These are phyloP conservation scores for Xylocopa sonorina DNA, from an alignment of 1,140 invertebrate genomes.

Conservation along the genomic window DNA sequence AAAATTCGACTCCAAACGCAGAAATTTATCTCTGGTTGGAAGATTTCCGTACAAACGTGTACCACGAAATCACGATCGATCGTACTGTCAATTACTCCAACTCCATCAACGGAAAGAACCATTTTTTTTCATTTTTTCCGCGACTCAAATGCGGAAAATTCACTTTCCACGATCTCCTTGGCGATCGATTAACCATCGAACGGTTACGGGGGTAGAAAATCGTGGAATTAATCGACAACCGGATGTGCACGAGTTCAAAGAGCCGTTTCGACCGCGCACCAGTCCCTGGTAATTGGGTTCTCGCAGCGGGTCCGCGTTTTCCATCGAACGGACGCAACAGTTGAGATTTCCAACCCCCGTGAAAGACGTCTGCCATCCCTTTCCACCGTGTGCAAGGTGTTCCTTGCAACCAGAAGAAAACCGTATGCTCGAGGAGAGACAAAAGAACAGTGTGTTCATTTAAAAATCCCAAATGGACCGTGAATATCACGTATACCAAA, in stretches of 20 bases:
- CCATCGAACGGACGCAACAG: slow-evolving; percentile 30
- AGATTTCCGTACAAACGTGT: too few relatives aligned
- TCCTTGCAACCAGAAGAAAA: too few relatives aligned
- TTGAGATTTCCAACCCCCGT: slow-evolving; percentile 4
- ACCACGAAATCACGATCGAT: too few relatives aligned
- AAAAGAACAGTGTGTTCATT: too few relatives aligned
- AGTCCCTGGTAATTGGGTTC: slow-evolving; percentile 29
- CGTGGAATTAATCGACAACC: slow-evolving; percentile 24
- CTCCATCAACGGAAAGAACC: background rate
- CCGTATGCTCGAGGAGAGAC: too few relatives aligned
- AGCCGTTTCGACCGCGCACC: background rate
- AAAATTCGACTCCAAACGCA: too few relatives aligned
- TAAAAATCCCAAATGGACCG: too few relatives aligned
- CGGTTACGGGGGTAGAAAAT: background rate
- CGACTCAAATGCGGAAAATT: background rate
- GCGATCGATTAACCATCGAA: slow-evolving; percentile 25
- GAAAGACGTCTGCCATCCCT: background rate
- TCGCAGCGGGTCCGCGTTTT: slow-evolving; percentile 20
- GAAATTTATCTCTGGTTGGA: too few relatives aligned
- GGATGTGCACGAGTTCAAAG: background rate
- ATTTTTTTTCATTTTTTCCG: background rate
- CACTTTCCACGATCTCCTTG: background rate
- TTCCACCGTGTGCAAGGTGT: too few relatives aligned
- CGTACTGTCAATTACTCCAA: background rate
- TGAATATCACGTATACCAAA: too few relatives aligned